Base-by-base conservation (phyloP, 2,113 vertebrate genomes). In the Clarias batrachus region DNA sequence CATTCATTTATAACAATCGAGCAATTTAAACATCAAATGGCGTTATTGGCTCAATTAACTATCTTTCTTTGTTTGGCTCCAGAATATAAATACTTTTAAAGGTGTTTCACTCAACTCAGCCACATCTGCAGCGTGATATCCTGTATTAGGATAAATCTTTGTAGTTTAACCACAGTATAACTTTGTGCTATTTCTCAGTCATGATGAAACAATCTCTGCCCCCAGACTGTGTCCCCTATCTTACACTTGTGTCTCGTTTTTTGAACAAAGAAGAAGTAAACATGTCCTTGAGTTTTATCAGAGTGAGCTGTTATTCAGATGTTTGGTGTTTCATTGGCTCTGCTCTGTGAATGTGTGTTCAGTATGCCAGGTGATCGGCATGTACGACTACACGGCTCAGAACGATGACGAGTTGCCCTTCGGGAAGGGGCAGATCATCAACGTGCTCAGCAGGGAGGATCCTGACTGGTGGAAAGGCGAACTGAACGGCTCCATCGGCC, bases 401-500 rank as follows among this genome's bases (percentile, higher is more conserved):
- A 99, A 99, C n/a, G 98, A 99, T 1, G 98, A 99, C 87, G 98
- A 99, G 92, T 94, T 99, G 93, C 96, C 98, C 3, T 99, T 99
- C 93, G 95, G n/a, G 93, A 99, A 99, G 92, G 97, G 98, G 89
- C 97, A 99, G 95, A 93, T 99, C 93, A 99, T 99, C 94, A 98
- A 95, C 0, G 98, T 99, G 89, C 94, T 99, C 92, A 98, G 93
- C 95, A 98, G 96, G 93, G 98, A 99, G 79, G 98, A 99, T 94
- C 98, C 97, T 6, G 98, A 99, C 92, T 99, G 98, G 98, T 99
- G 98, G 98, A 99, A 98, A 91, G 98, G 98, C 14, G 98, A 99
- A 90, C 96, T 96, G 87, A 98, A 95, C 0, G 98, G 98, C 57
- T 96, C 97, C 74, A 96, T 97, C 91, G 98, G 98, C 60, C 97